Conservation (phyloP, 2,113 vertebrate genomes). For the Danio rerio region GRCz12tu NC_133183.1:62055001-62055500, state of each 20-base stretch:
- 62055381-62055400: constrained; percentile 65
- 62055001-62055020: too few species aligned
- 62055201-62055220: constrained; percentile 61
- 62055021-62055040: too few species aligned
- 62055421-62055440: constrained; percentile 30
- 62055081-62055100: not conserved
- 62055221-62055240: constrained; percentile 59
- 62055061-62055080: not conserved
- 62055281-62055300: constrained; percentile 83
- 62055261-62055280: constrained; percentile 82
- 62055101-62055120: not conserved
- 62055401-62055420: constrained; percentile 23
- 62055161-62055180: constrained; percentile 31
- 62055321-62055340: constrained; percentile 82
- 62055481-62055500: constrained; percentile 76
- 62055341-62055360: constrained; percentile 81
- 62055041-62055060: not conserved
- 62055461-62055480: constrained; percentile 75
- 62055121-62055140: not conserved
- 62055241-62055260: constrained; percentile 68
- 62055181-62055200: constrained; percentile 44
- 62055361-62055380: constrained; percentile 69
- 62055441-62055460: constrained; percentile 66
- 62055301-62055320: constrained; percentile 79
- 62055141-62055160: constrained; percentile 40